Conservation (phyloP, 1,140 invertebrate genomes). For the Fopius arisanus region DNA sequence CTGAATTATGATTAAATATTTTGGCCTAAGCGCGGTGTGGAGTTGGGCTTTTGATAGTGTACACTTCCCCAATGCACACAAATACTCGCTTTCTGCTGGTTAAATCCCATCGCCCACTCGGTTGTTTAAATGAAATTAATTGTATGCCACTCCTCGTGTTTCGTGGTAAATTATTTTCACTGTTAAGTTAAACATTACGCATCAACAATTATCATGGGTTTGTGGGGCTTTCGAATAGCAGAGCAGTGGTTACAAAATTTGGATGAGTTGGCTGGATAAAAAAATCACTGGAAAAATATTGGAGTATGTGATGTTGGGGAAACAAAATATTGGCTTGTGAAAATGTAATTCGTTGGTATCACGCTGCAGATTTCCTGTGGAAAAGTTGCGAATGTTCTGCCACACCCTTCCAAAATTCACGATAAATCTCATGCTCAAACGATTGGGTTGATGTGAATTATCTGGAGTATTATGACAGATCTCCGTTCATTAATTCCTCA, state of each 20-base stretch:
- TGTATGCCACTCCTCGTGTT: conserved; percentile 40
- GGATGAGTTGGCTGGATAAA: background rate
- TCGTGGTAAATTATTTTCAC: background rate
- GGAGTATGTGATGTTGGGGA: background rate
- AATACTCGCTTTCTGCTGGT: conserved; percentile 32
- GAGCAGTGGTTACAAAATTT: background rate
- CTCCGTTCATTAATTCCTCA: conserved; percentile 54
- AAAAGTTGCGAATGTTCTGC: no score
- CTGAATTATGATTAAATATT: conserved; percentile 54
- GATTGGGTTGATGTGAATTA: no score
- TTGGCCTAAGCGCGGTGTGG: conserved; percentile 16
- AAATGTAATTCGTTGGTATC: no score
- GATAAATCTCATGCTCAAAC: no score
- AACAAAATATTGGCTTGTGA: no score
- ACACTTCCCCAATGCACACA: background rate
- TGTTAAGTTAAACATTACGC: background rate
- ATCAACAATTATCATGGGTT: background rate
- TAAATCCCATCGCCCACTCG: conserved; percentile 39
- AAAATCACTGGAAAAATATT: background rate
- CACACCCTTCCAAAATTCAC: no score
- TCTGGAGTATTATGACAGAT: background rate
- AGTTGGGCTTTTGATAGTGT: background rate
- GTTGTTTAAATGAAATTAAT: conserved; percentile 54
- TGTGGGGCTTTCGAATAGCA: background rate
- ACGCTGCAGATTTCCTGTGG: no score